Base-by-base conservation (phyloP, 2,888 invertebrate genomes). In the Tetranychus truncatus region DNA sequence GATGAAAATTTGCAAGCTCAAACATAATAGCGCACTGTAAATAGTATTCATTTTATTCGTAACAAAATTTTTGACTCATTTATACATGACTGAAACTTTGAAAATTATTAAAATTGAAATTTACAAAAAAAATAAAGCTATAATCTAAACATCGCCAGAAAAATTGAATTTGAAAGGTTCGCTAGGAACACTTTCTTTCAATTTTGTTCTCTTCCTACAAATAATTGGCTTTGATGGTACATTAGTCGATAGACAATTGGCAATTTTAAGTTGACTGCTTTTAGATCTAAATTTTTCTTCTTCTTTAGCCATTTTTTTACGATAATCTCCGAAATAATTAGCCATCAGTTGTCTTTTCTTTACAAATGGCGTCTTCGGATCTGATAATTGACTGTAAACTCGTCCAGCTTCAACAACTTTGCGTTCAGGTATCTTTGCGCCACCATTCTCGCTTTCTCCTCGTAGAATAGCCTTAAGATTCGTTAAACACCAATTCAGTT, bases 251-350 rank as follows among this genome's bases (percentile, higher is more conserved):
- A 55, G 6, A 55, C 55, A 55, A 55, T 55, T 55, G 1, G 55
- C 15, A 15, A 55, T 55, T 15, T 55, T 55, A 15, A 55, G 55
- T 55, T 55, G 55, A 7, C 15, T 55, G 15, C 55, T 55, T 55
- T 55, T 55, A 55, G 11, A 55, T 15, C 55, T 1, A 69, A 69
- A 69, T 4, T 69, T 69, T 69, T 20, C 69, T 9, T 34, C 20
- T 69, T 69, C 69, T 20, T 69, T 34, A 2, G 20, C 5, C 69
- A 69, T 69, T 69, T 69, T 9, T 20, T 34, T 20, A 24, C 69
- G 20, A 34, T 69, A 69, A 69, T 69, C 69, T 20, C 69, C 69
- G n/a, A 69, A 69, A 69, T 69, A 69, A 69, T 69, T 69, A n/a
- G 21, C 34, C 69, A 69, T 69, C 5, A 69, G n/a, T 69, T 69